Percentiles rank a stretch among this genome's conserved stretches.
These are phyloP conservation scores for Sebastes steindachneri DNA, from an alignment of 2,797 vertebrate genomes.

Conservation along the genomic window DNA sequence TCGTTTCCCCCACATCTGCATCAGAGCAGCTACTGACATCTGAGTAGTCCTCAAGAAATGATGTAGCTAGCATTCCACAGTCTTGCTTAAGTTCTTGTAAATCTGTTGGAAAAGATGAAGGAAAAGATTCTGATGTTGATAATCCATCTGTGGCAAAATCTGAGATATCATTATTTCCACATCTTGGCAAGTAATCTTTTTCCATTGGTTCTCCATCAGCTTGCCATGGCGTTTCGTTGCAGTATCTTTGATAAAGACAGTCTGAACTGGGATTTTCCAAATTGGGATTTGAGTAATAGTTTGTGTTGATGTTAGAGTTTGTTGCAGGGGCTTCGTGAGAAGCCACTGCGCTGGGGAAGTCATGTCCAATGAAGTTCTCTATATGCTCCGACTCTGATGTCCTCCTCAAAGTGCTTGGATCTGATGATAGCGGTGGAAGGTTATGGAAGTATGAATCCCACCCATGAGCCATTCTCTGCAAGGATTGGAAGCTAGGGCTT, in stretches of 20 bases:
- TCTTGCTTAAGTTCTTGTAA: conserved; percentile 69
- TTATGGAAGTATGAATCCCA: conserved; percentile 75
- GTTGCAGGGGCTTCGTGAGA: conserved; percentile 58
- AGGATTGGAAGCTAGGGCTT: conserved; percentile 5
- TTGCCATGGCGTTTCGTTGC: conserved; percentile 66
- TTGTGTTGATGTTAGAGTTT: conserved; percentile 53
- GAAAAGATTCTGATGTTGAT: conserved; percentile 47
- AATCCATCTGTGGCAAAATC: conserved; percentile 58
- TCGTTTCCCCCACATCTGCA: conserved; percentile 56
- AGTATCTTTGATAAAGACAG: conserved; percentile 69
- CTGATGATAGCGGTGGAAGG: conserved; percentile 58
- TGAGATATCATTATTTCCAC: conserved; percentile 45
- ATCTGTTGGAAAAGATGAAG: conserved; percentile 57
- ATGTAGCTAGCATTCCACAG: conserved; percentile 60
- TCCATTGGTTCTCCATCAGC: conserved; percentile 53
- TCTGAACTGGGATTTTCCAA: conserved; percentile 58
- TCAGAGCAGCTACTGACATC: conserved; percentile 83
- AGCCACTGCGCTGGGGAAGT: conserved; percentile 47
- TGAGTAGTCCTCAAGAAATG: conserved; percentile 75
- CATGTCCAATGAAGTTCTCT: conserved; percentile 71
- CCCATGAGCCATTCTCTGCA: conserved; percentile 77
- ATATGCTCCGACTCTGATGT: conserved; percentile 68
- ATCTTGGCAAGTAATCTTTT: conserved; percentile 56
- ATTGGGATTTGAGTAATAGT: conserved; percentile 53
- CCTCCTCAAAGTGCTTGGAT: conserved; percentile 56